Base-by-base conservation (phyloP, 2,888 invertebrate genomes). In the Bembecia ichneumoniformis region DNA sequence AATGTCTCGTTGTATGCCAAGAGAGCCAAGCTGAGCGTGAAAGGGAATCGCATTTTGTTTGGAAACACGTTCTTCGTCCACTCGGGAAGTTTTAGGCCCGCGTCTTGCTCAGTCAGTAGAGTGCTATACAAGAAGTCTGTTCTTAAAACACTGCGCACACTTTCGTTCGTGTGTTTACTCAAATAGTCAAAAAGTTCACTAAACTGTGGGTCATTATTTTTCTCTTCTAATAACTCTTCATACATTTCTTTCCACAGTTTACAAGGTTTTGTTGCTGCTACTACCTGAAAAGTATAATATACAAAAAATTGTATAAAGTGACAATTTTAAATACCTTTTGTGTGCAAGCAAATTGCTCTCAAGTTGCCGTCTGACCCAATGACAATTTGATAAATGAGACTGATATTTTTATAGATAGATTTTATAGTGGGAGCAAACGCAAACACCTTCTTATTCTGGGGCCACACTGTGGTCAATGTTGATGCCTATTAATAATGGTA, bases 21-120 rank as follows among this genome's bases (percentile, higher is more conserved):
- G 20, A 93, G 66, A 3, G 91, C 89, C 56, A 95, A 89, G 63
- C 93, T 93, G 40, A 90, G 81, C 65, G 91, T 91, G 9, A 92
- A 92, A 2, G 94, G 80, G 14, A 81, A 73, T 51, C 88, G 82
- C 90, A 96, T 91, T 68, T 88, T 88, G 43, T 88, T 82, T 0
- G 94, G 92, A 59, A 92, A 93, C 40, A 92, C 90, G 52, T 89
- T 88, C 55, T 89, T 88, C 0, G 94, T 91, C 94, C 95, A 94
- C 44, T 89, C 86, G 0, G 95, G 95, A n/a, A 96, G 73, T 46
- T 89, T 84, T 35, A 94, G 79, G 9, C 91, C 92, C 0, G 86
- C 83, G 52, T 93, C 90, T 48, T 89, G 75, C 48, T 89, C 80
- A 10, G 93, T 89, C 65, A 90, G 88, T 4, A 95, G 74, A 0